Evolutionary conservation across 2,888 invertebrate species (phyloP), one percentile per base, ranked within the genome.

Genomic region (Tyria jacobaeae): DNA sequence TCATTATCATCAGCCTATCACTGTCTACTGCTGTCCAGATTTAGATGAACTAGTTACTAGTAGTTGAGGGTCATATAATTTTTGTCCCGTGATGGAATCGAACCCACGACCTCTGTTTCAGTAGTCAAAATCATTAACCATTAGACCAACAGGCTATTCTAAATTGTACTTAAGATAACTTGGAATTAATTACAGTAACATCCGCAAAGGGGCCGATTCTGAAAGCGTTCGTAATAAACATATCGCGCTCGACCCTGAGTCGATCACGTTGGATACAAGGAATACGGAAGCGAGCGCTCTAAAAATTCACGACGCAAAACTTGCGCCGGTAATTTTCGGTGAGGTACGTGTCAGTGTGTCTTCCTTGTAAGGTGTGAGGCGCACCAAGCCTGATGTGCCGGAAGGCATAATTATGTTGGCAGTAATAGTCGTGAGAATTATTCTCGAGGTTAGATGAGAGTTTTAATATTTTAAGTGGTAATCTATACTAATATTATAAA

Each of bases 281-380:
- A 89, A 92, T 83, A 79, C 87, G 92, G 92, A 92, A 93, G 89
- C 76, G 72, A 71, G 5, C 41, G 61, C 83, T 87, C 89, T 91
- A 82, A 89, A 91, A 90, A 91, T 92, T 92, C 91, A 87, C 87
- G 80, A 73, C 89, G 87, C 87, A 87, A 83, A 84, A 81, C 82
- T 78, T 78, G 75, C 76, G 85, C 81, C 79, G 80, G 86, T 88
- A 87, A 89, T 90, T 91, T 92, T 92, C 88, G 91, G 89, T 81
- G 75, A 76, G 79, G 78, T 82, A 92, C 90, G 90, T 91, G 91
- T 79, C 61, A 80, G 77, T 78, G 77, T 76, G 76, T 84, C 90
- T 92, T 91, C 92, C 91, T 89, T 73, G 84, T 89, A 81, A 87
- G 69, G 87, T 57, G 66, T 60, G 84, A 57, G 80, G 68, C 68